Conservation (phyloP, 2,888 invertebrate species). For the Venustoraphidia nigricollis region DNA sequence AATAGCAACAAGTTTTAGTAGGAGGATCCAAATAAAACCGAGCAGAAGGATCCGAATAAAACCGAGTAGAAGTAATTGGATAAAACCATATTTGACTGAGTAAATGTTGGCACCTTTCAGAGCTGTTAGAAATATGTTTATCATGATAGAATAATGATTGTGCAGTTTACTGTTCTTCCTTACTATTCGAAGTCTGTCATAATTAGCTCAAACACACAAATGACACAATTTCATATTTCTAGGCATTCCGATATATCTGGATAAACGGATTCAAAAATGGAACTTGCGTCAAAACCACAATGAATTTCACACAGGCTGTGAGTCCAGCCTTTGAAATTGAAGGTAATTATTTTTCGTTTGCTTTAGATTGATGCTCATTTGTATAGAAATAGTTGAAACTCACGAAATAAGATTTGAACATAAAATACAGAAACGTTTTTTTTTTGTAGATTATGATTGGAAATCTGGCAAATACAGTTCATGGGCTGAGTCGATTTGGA, state of each 20-base stretch:
- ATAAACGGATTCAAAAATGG: constrained; percentile 41
- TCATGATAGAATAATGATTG: too few species aligned
- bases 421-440: background rate
- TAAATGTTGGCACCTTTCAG: too few species aligned
- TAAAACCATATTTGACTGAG: too few species aligned
- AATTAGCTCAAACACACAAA: too few species aligned
- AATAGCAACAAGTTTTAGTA: too few species aligned
- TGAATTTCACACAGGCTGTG: constrained; percentile 55
- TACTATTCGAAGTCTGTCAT: too few species aligned
- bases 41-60: too few species aligned
- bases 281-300: constrained; percentile 54
- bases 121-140: too few species aligned
- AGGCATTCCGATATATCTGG: constrained; percentile 34
- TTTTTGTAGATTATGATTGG: constrained; percentile 56
- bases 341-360: constrained; percentile 29
- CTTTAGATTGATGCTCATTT: constrained; percentile 1
- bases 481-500: constrained; percentile 85
- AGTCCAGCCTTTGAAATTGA: constrained; percentile 71
- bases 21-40: too few species aligned
- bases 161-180: too few species aligned
- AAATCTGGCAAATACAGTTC: constrained; percentile 62
- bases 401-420: background rate
- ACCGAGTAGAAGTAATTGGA: too few species aligned
- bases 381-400: background rate
- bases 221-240: constrained; percentile 5